Base-by-base conservation (phyloP, 2,888 invertebrate genomes). In the Bhutanitis thaidina region DNA sequence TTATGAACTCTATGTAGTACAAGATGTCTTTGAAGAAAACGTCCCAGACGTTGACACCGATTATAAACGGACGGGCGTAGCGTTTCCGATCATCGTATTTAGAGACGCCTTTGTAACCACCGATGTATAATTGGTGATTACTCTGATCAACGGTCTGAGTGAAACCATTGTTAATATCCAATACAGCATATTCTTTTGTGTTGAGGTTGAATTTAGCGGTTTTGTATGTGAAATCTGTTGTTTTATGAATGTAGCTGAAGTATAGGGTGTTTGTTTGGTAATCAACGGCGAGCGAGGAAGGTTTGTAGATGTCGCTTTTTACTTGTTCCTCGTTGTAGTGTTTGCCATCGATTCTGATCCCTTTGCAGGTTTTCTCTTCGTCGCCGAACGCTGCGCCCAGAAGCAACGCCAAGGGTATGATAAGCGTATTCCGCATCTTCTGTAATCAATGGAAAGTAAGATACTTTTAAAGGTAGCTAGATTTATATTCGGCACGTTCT, bases 51-150 rank as follows among this genome's bases (percentile, higher is more conserved):
- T 80, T 66, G 0, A 55, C 62, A 1, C 64, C 77, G 40, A 61
- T 68, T 15, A 62, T 73, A 1, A 67, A 74, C 7, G 73, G 46
- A 54, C 75, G 72, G 7, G 73, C 71, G 59, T 67, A 69, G 50
- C 84, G 72, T 0, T 57, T 65, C 7, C 57, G 66, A 1, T 65
- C 62, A 37, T 80, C 66, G 39, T 81, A 84, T 64, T 78, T 83
- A 53, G 80, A 86, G 13, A 85, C 67, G 0, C 86, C 85, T 35
- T 80, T 67, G 16, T 71, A 71, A 0, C 78, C 76, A 16, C 85
- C 86, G 15, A 86, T 76, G 32, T 80, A 86, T 1, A 80, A 66
- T 1, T 71, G 71, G 10, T 80, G 73, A 3, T 65, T 72, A 16
- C 63, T 61, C 27, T 70, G 68, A 48, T 86, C 77, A 0, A 85